Evolutionary conservation across 2,113 vertebrate genomes (phyloP), one percentile per base, ranked within the genome.

Genomic region (Nestor notabilis): DNA sequence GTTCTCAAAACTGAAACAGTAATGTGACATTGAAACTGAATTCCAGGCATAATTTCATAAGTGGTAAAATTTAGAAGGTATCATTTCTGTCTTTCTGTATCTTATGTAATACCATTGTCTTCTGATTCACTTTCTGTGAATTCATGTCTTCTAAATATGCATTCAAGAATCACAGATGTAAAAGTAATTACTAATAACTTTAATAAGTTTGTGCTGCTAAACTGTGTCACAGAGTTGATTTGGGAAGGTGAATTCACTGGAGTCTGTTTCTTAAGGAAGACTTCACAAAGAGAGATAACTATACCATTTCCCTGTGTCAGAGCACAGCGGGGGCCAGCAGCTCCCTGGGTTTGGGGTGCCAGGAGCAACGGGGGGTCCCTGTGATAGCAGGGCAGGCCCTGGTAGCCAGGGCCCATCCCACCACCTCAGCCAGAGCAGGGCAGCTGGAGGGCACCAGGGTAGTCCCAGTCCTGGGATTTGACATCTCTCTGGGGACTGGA

Each of bases 341-440:
- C 8, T 41, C 11, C 17, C 29, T 68, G 46, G 11, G 13, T 12
- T 53, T 0, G 2, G 24, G 39, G 29, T 66, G 43, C 23, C 3
- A 2, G 56, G 44, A 37, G 23, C 0, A 0, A 18, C 0, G 4
- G 14, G 21, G 27, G 3, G 9, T 39, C 15, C 5, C 16, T 35
- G 23, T 12, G 16, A 28, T 3, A 2, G 7, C 15, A 55, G 8
- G 29, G 39, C 10, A 53, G 28, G 7, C 28, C 52, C 17, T 18
- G 52, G 28, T 28, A 53, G 28, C 28, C 28, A 53, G 52, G 25
- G 18, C 31, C 27, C 0, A 2, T 60, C 13, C 10, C 43, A 39
- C 15, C 2, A 0, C 11, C 35, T 27, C 35, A 37, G 33, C 21
- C 27, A 46, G 60, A 11, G 55, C 43, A 20, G 11, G 11, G 29